Conservation (phyloP, 2,888 invertebrate species). For the Trichacis sp. region DNA sequence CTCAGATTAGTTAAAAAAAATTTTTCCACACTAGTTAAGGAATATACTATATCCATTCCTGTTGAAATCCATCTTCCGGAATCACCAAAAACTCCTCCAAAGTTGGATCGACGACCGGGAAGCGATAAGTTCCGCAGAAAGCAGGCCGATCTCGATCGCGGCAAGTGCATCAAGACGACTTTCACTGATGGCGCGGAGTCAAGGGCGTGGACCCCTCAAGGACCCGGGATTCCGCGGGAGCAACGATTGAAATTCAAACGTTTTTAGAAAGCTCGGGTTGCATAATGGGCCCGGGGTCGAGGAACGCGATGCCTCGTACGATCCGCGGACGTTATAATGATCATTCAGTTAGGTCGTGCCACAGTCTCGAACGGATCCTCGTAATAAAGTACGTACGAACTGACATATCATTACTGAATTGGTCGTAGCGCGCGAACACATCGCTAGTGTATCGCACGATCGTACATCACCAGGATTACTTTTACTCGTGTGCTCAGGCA, state of each 20-base stretch:
- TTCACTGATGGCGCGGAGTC: constrained; percentile 28
- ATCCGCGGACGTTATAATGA: constrained; percentile 1
- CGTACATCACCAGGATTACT: constrained; percentile 30
- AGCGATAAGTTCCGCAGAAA: constrained; percentile 18
- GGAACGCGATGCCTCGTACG: background rate
- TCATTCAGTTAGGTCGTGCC: constrained; percentile 3
- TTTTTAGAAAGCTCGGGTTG: background rate
- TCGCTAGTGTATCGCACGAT: constrained; percentile 9
- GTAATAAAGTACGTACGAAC: constrained; percentile 8
- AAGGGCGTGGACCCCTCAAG: constrained; percentile 7
- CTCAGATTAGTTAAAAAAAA: too few species aligned
- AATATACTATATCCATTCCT: too few species aligned
- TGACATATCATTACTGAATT: constrained; percentile 12
- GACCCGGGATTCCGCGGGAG: background rate
- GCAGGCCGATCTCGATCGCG: constrained; percentile 9
- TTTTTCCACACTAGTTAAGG: too few species aligned
- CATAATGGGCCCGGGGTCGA: background rate
- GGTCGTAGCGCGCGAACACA: constrained; percentile 11
- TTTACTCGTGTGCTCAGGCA: constrained; percentile 36
- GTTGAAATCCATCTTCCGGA: too few species aligned
- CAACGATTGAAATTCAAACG: background rate
- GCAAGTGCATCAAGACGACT: constrained; percentile 34
- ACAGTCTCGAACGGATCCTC: background rate
- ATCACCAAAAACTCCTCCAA: too few species aligned
- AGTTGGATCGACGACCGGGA: background rate